Evolutionary conservation across 2,888 invertebrate species (phyloP).

Genomic region (Mythimna albipuncta): DNA sequence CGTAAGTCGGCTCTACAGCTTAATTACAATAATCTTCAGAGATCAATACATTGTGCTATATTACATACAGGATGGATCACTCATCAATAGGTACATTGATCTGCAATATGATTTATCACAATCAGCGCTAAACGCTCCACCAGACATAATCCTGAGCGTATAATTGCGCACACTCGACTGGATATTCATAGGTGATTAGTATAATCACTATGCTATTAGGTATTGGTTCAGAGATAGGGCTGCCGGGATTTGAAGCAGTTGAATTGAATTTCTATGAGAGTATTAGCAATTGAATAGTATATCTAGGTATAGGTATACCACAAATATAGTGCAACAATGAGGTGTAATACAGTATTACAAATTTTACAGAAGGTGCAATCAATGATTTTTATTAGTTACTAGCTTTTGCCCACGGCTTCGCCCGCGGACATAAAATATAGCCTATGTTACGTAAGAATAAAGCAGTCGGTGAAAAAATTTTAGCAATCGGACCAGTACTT

Average conservation of each 20-base stretch:
- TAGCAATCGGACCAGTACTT: no score
- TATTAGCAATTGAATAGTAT: not conserved
- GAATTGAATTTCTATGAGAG: conserved; percentile 3
- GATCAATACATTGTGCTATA: not conserved
- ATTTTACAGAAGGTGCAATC: no score
- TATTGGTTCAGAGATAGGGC: conserved; percentile 49
- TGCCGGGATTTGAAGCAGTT: conserved; percentile 13
- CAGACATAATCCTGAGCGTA: conserved; percentile 69
- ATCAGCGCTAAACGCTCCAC: conserved; percentile 71
- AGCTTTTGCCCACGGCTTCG: no score
- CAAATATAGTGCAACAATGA: no score
- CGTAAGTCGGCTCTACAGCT: no score
- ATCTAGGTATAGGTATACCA: no score
- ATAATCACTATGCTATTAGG: conserved; percentile 67
- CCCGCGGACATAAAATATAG: no score
- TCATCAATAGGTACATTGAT: conserved; percentile 42
- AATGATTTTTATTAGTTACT: no score
- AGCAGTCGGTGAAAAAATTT: no score
- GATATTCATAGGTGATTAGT: conserved; percentile 77
- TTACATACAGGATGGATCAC: conserved; percentile 8
- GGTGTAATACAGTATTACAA: no score
- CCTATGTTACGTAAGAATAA: no score
- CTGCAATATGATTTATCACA: conserved; percentile 70
- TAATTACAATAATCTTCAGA: not conserved
- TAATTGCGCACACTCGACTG: conserved; percentile 76